Conservation (phyloP, 35 echinoderm and acorn worm genomes). For the Apostichopus japonicus region DNA sequence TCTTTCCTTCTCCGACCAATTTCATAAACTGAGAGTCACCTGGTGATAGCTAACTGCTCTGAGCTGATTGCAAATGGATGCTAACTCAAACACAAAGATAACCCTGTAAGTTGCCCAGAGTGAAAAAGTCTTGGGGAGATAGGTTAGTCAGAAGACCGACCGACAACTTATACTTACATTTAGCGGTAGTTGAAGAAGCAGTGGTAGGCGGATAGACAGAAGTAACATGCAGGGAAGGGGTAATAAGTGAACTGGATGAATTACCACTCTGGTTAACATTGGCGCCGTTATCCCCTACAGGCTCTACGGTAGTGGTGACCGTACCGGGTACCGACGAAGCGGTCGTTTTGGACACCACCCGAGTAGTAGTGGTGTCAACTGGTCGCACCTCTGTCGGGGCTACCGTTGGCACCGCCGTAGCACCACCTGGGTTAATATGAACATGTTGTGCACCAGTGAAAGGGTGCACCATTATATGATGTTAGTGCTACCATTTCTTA, state of each 20-base stretch:
- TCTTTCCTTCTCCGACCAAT: too few species aligned
- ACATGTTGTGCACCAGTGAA: constrained; percentile 17
- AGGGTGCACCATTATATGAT: background rate
- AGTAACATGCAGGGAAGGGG: constrained; percentile 18
- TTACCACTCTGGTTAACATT: background rate
- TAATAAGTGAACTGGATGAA: background rate
- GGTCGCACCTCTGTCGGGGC: background rate
- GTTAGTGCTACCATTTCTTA: background rate
- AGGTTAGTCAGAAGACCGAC: background rate
- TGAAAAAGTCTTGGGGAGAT: background rate
- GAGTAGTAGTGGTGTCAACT: background rate
- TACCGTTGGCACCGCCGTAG: background rate
- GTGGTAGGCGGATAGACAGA: background rate
- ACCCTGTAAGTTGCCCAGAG: background rate
- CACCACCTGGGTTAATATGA: constrained; percentile 14
- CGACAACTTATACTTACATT: background rate
- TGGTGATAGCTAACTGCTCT: too few species aligned
- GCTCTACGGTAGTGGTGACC: background rate
- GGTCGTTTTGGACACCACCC: background rate
- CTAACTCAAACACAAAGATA: too few species aligned
- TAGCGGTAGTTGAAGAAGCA: background rate
- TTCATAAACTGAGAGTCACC: too few species aligned
- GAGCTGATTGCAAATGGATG: too few species aligned
- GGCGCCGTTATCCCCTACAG: too few species aligned
- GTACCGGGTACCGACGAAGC: background rate